Evolutionary conservation across 2,113 vertebrate genomes (phyloP).

Genomic region (Irena cyanogastra): DNA sequence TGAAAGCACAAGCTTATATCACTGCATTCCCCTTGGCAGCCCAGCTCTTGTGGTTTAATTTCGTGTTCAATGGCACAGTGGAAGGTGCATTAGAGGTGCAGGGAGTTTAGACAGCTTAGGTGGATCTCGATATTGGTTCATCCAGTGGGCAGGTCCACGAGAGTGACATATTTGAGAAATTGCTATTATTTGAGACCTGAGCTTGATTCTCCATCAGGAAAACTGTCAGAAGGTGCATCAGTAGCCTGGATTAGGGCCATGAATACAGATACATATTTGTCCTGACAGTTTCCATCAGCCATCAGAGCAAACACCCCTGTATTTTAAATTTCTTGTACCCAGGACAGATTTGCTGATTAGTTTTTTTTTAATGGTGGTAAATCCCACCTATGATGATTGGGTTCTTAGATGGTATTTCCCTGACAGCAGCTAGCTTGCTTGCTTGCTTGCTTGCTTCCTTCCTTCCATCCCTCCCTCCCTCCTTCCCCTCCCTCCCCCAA

Average conservation of each 20-base stretch:
- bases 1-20: not conserved
- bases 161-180: not conserved
- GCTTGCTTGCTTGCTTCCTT: too few species aligned
- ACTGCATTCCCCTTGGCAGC: not conserved
- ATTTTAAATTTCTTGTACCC: not conserved
- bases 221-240: not conserved
- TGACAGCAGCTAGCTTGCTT: not conserved
- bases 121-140: not conserved
- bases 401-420: not conserved
- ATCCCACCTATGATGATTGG: not conserved
- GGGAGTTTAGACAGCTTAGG: not conserved
- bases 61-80: not conserved
- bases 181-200: not conserved
- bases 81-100: not conserved
- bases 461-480: accelerated
- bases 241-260: not conserved
- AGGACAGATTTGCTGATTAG: not conserved
- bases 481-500: not conserved
- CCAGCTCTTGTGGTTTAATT: not conserved
- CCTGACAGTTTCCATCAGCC: not conserved
- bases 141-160: not conserved
- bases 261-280: not conserved
- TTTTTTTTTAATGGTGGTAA: not conserved
- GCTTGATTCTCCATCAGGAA: not conserved
- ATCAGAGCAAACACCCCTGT: not conserved